Base-by-base conservation (phyloP, 2,888 invertebrate genomes). In the Eupelmus urozonus region DNA sequence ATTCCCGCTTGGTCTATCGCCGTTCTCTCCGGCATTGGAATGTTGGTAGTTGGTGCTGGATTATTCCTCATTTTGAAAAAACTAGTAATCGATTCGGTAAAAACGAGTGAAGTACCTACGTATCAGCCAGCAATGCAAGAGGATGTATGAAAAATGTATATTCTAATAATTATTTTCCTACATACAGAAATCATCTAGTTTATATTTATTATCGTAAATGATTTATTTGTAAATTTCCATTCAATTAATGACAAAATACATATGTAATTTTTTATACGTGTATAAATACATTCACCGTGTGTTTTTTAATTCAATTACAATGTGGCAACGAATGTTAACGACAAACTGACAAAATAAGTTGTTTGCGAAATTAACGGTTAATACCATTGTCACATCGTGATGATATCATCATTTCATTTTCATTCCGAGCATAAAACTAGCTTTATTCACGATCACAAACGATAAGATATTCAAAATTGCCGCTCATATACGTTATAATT, bases 1-100 rank as follows among this genome's bases (percentile, higher is more conserved):
- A 93, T 96, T 82, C 95, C 96, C 80, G 95, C 95, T 0, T 96
- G 96, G 95, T 93, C 94, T 0, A 93, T 95, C 78, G 92, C 94
- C 78, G 85, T 95, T 29, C 89, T 96, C 83, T 91, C 94, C 20
- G 95, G 94, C 25, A 88, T 95, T 13, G 92, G 92, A 59, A 94
- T 96, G 92, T 87, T 96, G 42, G 78, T 93, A 2, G 84, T 94
- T n/a, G 96, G 95, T 55, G 95, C 92, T 0, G 91, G 94, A 7
- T 86, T 95, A 0, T 96, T 94, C 84, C 90, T 92, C 0, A 89
- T 93, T 13, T 91, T 96, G 92, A 93, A 94, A 82, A 95, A 94
- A 88, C 85, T 93, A 1, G 93, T 96, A 20, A 89, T 96, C 18
- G 91, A 93, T 82, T 90, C 91, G 42, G 90, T 92, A 82, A 90